Percentiles rank a stretch among this genome's conserved stretches.
These are phyloP conservation scores for Reinhardtius hippoglossoides DNA, from an alignment of 2,113 vertebrate species.

Conservation along the genomic window DNA sequence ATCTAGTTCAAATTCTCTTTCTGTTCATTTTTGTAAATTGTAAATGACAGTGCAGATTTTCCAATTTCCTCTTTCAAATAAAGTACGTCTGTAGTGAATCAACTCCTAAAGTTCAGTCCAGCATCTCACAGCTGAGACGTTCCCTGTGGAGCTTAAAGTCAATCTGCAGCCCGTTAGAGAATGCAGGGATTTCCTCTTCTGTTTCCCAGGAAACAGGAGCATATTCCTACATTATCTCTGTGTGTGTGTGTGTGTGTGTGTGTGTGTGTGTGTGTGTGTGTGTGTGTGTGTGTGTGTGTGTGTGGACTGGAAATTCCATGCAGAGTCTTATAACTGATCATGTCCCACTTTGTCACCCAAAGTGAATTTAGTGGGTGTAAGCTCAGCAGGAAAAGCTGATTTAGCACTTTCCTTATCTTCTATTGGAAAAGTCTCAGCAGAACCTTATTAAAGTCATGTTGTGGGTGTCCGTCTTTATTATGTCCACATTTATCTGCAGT, in stretches of 20 bases:
- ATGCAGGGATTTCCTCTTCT: slow-evolving; percentile 31
- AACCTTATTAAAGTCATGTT: slow-evolving; percentile 33
- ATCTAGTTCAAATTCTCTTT: not conserved
- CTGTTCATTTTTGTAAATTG: not conserved
- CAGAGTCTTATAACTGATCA: slow-evolving; percentile 35
- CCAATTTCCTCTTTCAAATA: not conserved
- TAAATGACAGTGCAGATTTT: not conserved
- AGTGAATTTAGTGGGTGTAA: slow-evolving; percentile 22
- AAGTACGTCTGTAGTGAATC: not conserved
- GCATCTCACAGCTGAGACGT: slow-evolving; percentile 19
- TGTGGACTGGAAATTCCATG: slow-evolving; percentile 4
- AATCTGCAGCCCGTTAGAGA: slow-evolving; percentile 21
- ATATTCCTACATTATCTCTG: slow-evolving; percentile 13
- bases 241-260: no score
- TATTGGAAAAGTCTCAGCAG: slow-evolving; percentile 15
- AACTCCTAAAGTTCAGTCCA: not conserved
- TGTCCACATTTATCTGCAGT: slow-evolving; percentile 14
- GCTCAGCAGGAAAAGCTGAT: slow-evolving; percentile 9
- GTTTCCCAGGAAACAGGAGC: slow-evolving; percentile 22
- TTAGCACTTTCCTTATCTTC: slow-evolving; percentile 3
- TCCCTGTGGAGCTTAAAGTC: slow-evolving; percentile 31
- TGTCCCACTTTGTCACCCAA: slow-evolving; percentile 32
- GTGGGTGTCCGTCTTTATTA: slow-evolving; percentile 7
- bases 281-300: not conserved
- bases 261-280: no score